Percentiles rank a stretch among this genome's conserved stretches.
Evolutionary conservation across 2,888 invertebrate genomes (phyloP).

Genomic region (Agapostemon virescens): DNA sequence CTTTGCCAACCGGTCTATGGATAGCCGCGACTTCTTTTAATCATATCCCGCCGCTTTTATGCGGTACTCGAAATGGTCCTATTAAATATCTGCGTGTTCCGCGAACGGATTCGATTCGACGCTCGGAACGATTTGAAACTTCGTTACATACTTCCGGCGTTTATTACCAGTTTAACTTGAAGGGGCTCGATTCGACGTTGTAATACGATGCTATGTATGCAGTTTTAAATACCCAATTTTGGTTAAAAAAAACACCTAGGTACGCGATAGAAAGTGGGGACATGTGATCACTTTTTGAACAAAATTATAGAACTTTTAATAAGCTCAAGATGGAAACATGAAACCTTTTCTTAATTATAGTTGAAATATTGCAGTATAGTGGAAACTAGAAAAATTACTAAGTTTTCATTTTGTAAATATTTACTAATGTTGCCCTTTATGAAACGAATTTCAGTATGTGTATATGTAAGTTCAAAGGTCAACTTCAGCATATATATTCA

Average conservation of each 20-base stretch:
- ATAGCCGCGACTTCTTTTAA: conserved; percentile 14
- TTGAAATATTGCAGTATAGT: neutral
- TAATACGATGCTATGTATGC: neutral
- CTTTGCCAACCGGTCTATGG: neutral
- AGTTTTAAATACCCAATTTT: neutral
- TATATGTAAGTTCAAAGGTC: neutral
- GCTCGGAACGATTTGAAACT: neutral
- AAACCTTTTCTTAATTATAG: neutral
- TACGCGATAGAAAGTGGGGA: no score
- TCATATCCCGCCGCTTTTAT: conserved; percentile 3
- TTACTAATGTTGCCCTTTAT: neutral
- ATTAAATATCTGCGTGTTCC: neutral
- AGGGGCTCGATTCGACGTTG: neutral
- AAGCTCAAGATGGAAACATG: neutral
- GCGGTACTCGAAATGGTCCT: neutral
- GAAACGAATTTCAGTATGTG: neutral
- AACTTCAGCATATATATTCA: neutral
- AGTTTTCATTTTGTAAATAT: neutral
- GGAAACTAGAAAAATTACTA: neutral
- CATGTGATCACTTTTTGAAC: neutral
- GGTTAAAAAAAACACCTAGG: neutral
- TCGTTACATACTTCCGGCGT: neutral
- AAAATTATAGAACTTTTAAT: neutral
- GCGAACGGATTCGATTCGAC: neutral
- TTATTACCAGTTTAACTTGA: neutral